These are phyloP conservation scores for Leistus spinibarbis DNA, from an alignment of 2,888 invertebrate genomes.

Conservation along the genomic window DNA sequence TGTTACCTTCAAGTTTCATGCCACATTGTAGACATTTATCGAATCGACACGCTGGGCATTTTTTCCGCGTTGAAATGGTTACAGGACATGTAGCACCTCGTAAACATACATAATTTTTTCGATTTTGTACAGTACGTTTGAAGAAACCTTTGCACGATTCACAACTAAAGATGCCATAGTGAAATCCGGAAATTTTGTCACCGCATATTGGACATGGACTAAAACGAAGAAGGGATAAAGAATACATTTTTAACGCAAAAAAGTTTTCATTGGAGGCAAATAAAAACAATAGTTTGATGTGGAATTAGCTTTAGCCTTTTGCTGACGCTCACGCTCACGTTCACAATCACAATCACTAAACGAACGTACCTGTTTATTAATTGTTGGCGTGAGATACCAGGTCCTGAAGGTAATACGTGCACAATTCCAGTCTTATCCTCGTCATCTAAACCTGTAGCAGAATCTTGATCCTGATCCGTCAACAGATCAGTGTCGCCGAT, in stretches of 20 bases:
- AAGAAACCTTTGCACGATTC: constrained; percentile 99
- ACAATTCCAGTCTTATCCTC: constrained; percentile 60
- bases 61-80: constrained; percentile 90
- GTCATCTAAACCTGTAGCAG: constrained; percentile 54
- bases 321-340: no score
- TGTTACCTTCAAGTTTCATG: constrained; percentile 90
- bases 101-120: constrained; percentile 94
- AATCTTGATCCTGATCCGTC: constrained; percentile 57
- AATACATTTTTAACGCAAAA: no score
- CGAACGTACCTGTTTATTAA: constrained; percentile 75
- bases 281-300: no score
- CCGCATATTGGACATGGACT: constrained; percentile 96
- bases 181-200: constrained; percentile 95
- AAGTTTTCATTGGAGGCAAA: no score
- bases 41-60: constrained; percentile 96
- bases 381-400: constrained; percentile 86
- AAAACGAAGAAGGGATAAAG: constrained; percentile 47
- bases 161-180: constrained; percentile 97
- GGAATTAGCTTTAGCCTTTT: no score
- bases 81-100: constrained; percentile 91
- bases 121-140: constrained; percentile 97
- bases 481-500: constrained; percentile 50
- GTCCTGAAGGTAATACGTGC: constrained; percentile 64
- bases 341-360: not conserved
- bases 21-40: constrained; percentile 95